Conservation (phyloP, 2,797 vertebrate species). For the Lepilemur ruficaudatus region DNA sequence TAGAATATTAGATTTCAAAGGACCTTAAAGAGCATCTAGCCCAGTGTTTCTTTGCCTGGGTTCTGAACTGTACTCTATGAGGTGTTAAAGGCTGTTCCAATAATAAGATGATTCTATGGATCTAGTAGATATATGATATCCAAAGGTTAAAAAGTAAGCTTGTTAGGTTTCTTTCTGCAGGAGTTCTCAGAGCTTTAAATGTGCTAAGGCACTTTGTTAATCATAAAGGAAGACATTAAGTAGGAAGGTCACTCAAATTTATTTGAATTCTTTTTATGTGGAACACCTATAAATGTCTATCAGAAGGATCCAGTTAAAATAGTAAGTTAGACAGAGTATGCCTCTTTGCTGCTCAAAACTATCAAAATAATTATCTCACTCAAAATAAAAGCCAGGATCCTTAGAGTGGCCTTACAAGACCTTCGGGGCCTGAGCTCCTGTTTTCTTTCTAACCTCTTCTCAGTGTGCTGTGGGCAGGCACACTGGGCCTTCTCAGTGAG, state of each 20-base stretch:
- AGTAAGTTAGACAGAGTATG: not conserved
- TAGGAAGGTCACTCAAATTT: not conserved
- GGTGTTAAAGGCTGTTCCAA: not conserved
- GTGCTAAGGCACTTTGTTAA: not conserved
- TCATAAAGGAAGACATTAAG: not conserved
- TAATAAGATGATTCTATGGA: not conserved
- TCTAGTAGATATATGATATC: not conserved
- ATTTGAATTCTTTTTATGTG: slow-evolving; percentile 40
- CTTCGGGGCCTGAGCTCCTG: not conserved
- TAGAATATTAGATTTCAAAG: slow-evolving; percentile 29
- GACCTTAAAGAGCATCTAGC: not conserved
- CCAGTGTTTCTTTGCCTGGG: not conserved
- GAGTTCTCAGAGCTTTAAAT: not conserved
- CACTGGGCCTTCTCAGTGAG: not conserved
- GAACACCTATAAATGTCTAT: not conserved
- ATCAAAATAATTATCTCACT: not conserved
- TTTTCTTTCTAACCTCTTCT: not conserved
- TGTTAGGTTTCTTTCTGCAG: not conserved
- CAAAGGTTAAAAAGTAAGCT: not conserved
- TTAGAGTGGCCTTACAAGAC: not conserved
- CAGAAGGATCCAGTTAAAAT: not conserved
- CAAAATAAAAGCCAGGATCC: not conserved
- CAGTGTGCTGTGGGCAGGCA: not conserved
- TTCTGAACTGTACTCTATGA: not conserved
- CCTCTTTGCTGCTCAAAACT: not conserved